A percentile compares a stretch with the other conserved stretches of the same genome.
These are phyloP conservation scores for Halictus ligatus DNA, from an alignment of 2,888 invertebrate genomes.

Conservation along the genomic window DNA sequence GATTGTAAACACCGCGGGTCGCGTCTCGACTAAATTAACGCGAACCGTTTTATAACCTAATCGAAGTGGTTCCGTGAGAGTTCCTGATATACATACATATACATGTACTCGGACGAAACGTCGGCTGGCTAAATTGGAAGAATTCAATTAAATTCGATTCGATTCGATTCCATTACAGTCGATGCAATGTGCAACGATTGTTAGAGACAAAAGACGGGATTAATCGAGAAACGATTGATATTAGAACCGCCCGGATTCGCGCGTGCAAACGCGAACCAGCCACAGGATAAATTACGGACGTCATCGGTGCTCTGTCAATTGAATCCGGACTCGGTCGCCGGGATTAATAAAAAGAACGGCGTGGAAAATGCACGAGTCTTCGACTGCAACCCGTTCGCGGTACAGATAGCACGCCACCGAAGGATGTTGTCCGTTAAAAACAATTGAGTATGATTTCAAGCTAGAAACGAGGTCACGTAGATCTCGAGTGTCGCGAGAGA, in stretches of 20 bases:
- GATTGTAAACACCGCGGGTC: constrained; percentile 30
- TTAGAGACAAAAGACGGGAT: neutral
- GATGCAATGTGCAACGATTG: neutral
- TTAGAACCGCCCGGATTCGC: neutral
- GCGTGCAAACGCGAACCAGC: constrained; percentile 9
- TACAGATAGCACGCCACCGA: constrained; percentile 20
- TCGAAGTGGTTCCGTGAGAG: constrained; percentile 12
- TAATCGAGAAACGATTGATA: constrained; percentile 23
- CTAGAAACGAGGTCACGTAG: constrained; percentile 68
- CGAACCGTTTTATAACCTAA: constrained; percentile 2
- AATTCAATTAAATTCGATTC: neutral
- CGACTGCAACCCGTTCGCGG: neutral
- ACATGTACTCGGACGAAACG: neutral
- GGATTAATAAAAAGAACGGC: neutral
- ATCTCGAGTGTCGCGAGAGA: constrained; percentile 62
- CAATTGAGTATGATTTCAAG: constrained; percentile 65
- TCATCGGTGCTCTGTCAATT: constrained; percentile 24
- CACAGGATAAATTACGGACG: constrained; percentile 28
- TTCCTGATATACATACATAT: neutral
- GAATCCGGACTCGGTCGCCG: constrained; percentile 3
- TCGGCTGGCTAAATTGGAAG: neutral
- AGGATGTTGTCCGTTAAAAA: constrained; percentile 68
- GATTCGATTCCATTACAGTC: neutral
- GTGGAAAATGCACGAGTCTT: neutral
- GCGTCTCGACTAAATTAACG: neutral